Conservation (phyloP, 2,888 invertebrate genomes). For the Sylvicola cinctus region DNA sequence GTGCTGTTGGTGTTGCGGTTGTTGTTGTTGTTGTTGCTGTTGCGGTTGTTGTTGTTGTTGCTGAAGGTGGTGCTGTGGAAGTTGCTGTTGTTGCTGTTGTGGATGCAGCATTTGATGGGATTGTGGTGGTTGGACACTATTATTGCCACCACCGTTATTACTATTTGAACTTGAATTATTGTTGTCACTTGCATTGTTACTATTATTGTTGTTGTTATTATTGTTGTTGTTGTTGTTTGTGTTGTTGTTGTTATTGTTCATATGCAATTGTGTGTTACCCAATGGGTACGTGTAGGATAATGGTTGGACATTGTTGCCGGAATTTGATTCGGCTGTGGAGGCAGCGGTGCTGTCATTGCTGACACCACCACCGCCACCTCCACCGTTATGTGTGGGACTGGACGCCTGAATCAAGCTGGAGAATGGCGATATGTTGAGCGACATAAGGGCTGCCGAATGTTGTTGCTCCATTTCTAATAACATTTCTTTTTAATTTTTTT, state of each 20-base stretch:
- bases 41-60: conserved; percentile 12
- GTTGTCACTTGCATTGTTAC: conserved; percentile 8
- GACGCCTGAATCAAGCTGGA: conserved; percentile 52
- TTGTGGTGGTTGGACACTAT: conserved; percentile 17
- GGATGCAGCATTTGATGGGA: conserved; percentile 13
- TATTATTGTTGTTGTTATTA: not conserved
- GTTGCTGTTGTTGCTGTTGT: conserved; percentile 13
- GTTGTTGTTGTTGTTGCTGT: conserved; percentile 15
- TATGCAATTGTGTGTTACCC: conserved; percentile 8
- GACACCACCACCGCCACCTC: not conserved
- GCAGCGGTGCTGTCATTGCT: conserved; percentile 8
- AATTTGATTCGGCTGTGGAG: conserved; percentile 15
- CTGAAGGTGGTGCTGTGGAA: conserved; percentile 14
- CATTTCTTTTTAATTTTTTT: conserved; percentile 28
- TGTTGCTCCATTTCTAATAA: conserved; percentile 74
- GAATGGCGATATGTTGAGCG: conserved; percentile 76
- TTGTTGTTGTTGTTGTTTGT: not conserved
- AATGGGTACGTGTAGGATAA: conserved; percentile 10
- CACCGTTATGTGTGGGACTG: conserved; percentile 32
- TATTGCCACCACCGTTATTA: conserved; percentile 19
- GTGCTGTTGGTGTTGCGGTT: conserved; percentile 15
- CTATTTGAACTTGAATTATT: conserved; percentile 10
- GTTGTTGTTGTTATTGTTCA: conserved; percentile 1
- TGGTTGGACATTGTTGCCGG: conserved; percentile 19
- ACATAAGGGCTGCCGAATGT: conserved; percentile 58